phyloP scores from a whole-genome alignment of 2,113 vertebrate species.

The Ia io region DNA sequence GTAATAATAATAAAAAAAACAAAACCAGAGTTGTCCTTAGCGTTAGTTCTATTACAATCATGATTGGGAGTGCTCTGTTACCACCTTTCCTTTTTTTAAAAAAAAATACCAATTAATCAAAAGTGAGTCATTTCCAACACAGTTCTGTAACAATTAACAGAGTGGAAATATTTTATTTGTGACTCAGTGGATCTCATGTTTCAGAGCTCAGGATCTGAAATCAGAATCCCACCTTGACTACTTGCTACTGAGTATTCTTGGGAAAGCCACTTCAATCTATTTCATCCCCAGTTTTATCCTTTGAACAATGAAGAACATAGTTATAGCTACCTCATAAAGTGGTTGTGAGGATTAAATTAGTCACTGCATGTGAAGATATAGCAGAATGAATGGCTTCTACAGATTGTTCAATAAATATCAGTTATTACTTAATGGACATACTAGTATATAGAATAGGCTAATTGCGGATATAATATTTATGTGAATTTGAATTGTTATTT shows the following conservation, averaged over 20 bases:
- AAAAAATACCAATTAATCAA: neutral
- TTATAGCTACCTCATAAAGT: neutral
- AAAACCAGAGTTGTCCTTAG: neutral
- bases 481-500: neutral
- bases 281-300: neutral
- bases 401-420: neutral
- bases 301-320: neutral
- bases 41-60: neutral
- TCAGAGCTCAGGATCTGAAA: neutral
- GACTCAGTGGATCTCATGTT: neutral
- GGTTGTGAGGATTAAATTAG: neutral
- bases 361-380: neutral
- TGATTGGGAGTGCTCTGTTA: neutral
- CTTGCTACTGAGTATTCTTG: neutral
- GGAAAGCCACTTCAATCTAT: neutral
- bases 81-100: neutral
- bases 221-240: neutral
- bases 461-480: neutral
- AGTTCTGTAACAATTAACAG: neutral
- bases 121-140: neutral
- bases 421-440: neutral
- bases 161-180: neutral
- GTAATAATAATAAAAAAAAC: no score
- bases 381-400: neutral
- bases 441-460: neutral